Conservation (phyloP, 2,888 invertebrate genomes). For the Dynastes grantii region DNA sequence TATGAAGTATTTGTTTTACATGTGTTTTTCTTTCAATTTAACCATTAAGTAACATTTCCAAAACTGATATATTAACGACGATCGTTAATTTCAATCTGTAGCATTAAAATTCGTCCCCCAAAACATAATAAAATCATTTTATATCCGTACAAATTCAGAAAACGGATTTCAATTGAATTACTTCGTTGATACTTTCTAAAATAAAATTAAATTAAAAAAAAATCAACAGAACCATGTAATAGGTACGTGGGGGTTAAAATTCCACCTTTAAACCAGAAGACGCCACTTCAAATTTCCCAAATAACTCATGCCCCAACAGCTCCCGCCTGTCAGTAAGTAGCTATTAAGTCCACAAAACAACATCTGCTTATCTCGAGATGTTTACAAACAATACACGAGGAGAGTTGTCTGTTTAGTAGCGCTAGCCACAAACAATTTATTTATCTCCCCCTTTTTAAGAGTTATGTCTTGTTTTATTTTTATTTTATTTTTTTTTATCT, state of each 20-base stretch:
- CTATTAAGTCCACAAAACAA: slow-evolving; percentile 4
- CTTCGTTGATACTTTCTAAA: too few relatives aligned
- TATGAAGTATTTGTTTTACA: background rate
- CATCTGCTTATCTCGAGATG: slow-evolving; percentile 18
- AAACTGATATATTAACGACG: background rate
- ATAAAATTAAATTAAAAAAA: too few relatives aligned
- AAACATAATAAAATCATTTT: background rate
- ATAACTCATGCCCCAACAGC: background rate
- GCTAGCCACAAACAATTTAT: slow-evolving; percentile 21
- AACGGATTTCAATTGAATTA: too few relatives aligned
- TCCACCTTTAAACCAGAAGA: background rate
- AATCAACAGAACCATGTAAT: too few relatives aligned
- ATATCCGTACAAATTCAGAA: background rate
- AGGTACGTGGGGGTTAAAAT: too few relatives aligned
- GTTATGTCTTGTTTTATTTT: background rate
- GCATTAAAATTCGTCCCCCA: background rate
- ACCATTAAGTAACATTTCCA: background rate
- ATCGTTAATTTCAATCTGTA: background rate
- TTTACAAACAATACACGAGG: slow-evolving; percentile 15
- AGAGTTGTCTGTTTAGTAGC: slow-evolving; percentile 7
- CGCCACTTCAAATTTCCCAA: background rate
- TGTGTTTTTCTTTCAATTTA: background rate
- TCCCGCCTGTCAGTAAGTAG: background rate
- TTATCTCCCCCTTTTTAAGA: slow-evolving; percentile 4
- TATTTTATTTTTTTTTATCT: background rate